Percentiles rank a stretch among this genome's conserved stretches.
These are phyloP conservation scores for Sciurus vulgaris DNA, from an alignment of 2,797 vertebrate species.

Conservation along the genomic window DNA sequence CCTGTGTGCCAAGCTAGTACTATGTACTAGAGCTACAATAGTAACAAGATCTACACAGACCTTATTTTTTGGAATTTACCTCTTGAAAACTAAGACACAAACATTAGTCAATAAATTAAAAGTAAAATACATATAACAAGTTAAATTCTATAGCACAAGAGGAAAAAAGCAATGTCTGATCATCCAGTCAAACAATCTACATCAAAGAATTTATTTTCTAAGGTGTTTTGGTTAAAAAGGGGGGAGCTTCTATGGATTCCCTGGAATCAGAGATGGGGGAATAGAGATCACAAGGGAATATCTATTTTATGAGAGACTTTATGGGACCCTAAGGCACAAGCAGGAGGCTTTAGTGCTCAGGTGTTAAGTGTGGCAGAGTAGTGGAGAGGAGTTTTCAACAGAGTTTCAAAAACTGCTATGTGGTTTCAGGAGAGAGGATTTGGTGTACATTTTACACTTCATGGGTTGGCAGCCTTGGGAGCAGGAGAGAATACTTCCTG, in stretches of 20 bases:
- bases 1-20: background rate
- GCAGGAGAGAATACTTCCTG: background rate
- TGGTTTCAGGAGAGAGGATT: background rate
- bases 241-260: background rate
- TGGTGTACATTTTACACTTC: background rate
- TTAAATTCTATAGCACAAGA: background rate
- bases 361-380: background rate
- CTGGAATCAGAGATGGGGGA: background rate
- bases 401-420: background rate
- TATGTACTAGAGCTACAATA: background rate
- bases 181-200: background rate
- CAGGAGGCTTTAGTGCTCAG: background rate
- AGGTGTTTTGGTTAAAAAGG: background rate
- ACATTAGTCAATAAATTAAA: background rate
- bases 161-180: background rate
- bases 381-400: background rate
- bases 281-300: background rate
- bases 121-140: background rate
- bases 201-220: background rate
- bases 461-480: background rate
- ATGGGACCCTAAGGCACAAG: background rate
- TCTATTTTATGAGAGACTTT: background rate
- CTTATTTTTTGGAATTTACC: background rate
- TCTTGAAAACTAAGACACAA: background rate
- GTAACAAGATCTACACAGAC: background rate